phyloP scores from a whole-genome alignment of 2,888 invertebrate species.

The Drosophila kuntzei region DNA sequence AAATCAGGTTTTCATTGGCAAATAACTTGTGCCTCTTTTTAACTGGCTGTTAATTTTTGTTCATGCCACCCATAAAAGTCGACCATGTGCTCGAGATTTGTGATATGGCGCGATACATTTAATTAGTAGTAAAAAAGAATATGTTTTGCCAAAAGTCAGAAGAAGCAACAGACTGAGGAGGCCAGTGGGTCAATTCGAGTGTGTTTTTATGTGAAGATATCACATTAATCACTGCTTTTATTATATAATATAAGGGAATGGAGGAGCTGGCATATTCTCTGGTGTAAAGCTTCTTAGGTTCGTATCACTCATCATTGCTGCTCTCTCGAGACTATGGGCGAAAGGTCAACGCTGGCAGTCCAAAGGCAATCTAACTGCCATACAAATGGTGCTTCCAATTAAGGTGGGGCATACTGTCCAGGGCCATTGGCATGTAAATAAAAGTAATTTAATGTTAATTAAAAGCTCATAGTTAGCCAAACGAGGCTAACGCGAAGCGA shows the following conservation, averaged over 20 bases:
- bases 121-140: slow-evolving; percentile 21
- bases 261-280: not conserved
- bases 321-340: not conserved
- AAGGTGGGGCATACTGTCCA: slow-evolving; percentile 36
- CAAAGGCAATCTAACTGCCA: slow-evolving; percentile 11
- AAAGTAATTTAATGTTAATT: slow-evolving; percentile 78
- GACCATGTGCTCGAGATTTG: slow-evolving; percentile 29
- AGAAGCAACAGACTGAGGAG: not conserved
- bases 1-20: slow-evolving; percentile 11
- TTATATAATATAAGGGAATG: not conserved
- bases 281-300: slow-evolving; percentile 6
- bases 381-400: not conserved
- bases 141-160: not conserved
- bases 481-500: slow-evolving; percentile 34
- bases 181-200: not conserved
- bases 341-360: slow-evolving; percentile 12
- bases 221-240: slow-evolving; percentile 4
- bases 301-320: slow-evolving; percentile 17
- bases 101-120: slow-evolving; percentile 36
- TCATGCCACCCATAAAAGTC: slow-evolving; percentile 30
- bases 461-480: slow-evolving; percentile 53
- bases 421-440: slow-evolving; percentile 65
- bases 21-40: slow-evolving; percentile 25
- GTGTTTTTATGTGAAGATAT: not conserved
- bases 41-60: slow-evolving; percentile 53